Percentiles rank a stretch among this genome's conserved stretches.
Conservation (phyloP, 2,888 invertebrate species). For the Theodoxus fluviatilis region DNA sequence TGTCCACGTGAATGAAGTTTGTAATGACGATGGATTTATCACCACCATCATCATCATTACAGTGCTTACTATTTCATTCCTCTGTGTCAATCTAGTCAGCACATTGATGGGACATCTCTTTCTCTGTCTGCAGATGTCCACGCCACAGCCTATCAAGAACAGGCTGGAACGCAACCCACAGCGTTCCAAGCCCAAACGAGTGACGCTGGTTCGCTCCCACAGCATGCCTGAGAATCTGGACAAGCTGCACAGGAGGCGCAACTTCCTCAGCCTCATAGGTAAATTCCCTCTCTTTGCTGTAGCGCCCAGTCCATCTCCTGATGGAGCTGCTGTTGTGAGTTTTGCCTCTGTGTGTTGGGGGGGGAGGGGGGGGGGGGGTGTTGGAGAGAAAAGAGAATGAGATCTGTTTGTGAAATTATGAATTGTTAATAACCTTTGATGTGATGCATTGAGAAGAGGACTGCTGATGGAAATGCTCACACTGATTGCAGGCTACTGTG, state of each 20-base stretch:
- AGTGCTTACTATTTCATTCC: slow-evolving; percentile 6
- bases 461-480: background rate
- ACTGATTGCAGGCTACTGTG: background rate
- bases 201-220: slow-evolving; percentile 45
- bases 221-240: slow-evolving; percentile 65
- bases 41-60: too few species aligned
- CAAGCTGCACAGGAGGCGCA: slow-evolving; percentile 50
- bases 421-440: too few species aligned
- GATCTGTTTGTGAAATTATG: too few species aligned
- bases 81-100: background rate
- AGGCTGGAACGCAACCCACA: slow-evolving; percentile 33
- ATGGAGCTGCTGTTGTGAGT: too few species aligned
- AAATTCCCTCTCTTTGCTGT: too few species aligned
- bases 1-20: too few species aligned
- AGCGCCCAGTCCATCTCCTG: too few species aligned
- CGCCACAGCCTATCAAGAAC: slow-evolving; percentile 59
- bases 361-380: too few species aligned
- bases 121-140: slow-evolving; percentile 54
- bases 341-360: too few species aligned
- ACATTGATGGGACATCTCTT: background rate
- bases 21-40: too few species aligned
- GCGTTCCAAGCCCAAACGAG: background rate
- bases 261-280: slow-evolving; percentile 48
- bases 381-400: too few species aligned
- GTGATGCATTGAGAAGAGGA: too few species aligned